phyloP scores from a whole-genome alignment of 1,140 invertebrate genomes.

The Neuroterus valhalla region DNA sequence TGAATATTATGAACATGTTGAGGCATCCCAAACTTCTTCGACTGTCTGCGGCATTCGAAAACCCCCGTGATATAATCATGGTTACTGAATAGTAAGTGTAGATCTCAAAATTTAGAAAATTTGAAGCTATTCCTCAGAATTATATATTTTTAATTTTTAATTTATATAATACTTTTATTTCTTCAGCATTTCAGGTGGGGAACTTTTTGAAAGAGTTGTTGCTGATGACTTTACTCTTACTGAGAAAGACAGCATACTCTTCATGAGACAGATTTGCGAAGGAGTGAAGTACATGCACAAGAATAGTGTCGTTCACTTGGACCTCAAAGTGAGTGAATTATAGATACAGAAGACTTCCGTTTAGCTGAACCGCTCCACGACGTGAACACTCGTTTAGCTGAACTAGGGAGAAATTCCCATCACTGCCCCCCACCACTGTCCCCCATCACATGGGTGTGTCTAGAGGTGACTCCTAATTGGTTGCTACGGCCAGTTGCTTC shows the following conservation, averaged over 20 bases:
- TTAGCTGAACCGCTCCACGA: too few relatives aligned
- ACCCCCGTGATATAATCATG: constrained; percentile 90
- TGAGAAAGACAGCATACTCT: constrained; percentile 93
- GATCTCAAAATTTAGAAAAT: background rate
- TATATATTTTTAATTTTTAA: too few relatives aligned
- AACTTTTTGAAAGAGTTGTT: constrained; percentile 93
- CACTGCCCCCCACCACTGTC: too few relatives aligned
- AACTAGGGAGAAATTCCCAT: too few relatives aligned
- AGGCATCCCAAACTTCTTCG: constrained; percentile 93
- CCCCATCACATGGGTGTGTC: too few relatives aligned
- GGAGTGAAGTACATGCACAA: constrained; percentile 93
- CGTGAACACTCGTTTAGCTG: too few relatives aligned
- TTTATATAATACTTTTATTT: constrained; percentile 34
- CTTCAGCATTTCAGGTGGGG: constrained; percentile 90
- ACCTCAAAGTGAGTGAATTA: constrained; percentile 82
- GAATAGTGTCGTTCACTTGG: constrained; percentile 90
- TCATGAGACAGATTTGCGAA: constrained; percentile 92
- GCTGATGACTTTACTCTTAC: constrained; percentile 94
- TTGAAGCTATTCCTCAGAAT: too few relatives aligned
- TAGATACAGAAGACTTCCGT: too few relatives aligned
- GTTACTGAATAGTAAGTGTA: constrained; percentile 94
- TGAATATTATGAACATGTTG: constrained; percentile 93
- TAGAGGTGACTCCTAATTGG: too few relatives aligned
- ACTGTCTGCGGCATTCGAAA: constrained; percentile 91
- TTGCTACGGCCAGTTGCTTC: too few relatives aligned